Base-by-base conservation (phyloP, 2,888 invertebrate genomes). In the Plutella xylostella region DNA sequence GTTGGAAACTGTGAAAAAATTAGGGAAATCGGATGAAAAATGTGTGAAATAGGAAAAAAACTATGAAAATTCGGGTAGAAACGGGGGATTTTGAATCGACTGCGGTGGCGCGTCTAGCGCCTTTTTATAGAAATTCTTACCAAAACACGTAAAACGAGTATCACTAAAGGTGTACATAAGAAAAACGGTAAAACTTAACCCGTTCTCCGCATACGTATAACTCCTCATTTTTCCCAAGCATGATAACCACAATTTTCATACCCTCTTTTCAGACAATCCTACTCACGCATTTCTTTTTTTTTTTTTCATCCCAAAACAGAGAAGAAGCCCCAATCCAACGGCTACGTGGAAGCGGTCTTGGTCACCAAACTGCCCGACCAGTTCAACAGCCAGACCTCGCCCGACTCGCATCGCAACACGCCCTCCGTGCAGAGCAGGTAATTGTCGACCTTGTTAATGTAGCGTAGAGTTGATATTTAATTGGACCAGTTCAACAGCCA, bases 281-380 rank as follows among this genome's bases (percentile, higher is more conserved):
- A 28, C 28, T 28, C 9, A 28, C 28, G n/a, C n/a, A n/a, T n/a
- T n/a, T n/a, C n/a, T n/a, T n/a, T n/a, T n/a, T n/a, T n/a, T n/a
- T n/a, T n/a, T n/a, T n/a, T n/a, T n/a, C 28, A n/a, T 28, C 7
- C 3, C 28, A 6, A 4, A 5, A 15, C 39, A 39, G 39, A 39
- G 39, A 39, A 80, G 58, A 79, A 83, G 37, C 85, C 88, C 54
- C 80, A 89, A 1, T 88, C 86, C 63, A 92, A 94, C 72, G 95
- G 95, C 1, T 96, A 96, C 77, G 94, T 96, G 49, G 92, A 90
- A 65, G 94, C 94, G 19, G 86, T 91, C 43, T 80, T 96, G 56
- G 91, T 92, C 55, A 94, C 93, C 0, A 92, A 93, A 48, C 90
- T 96, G 37, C 94, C 94, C 90, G 34, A 21, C 11, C 92, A 93